Evolutionary conservation across 2,888 invertebrate genomes (phyloP), one percentile per base, ranked within the genome.

Genomic region (Hemaris fuciformis): DNA sequence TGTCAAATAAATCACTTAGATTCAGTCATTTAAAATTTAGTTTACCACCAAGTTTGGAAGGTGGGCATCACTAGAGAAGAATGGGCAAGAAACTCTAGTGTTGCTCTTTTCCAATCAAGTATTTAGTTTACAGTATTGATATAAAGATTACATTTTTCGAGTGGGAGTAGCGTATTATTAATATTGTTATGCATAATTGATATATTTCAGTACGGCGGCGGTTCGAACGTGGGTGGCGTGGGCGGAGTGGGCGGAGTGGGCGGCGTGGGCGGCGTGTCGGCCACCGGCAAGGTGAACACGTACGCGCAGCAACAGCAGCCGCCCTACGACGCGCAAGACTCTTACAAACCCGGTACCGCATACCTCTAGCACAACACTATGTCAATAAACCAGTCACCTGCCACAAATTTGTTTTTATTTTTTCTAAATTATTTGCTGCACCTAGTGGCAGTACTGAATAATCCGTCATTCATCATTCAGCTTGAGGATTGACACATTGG

Each of bases 251-350:
- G 82, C 7, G 86, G 84, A 0, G 82, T 80, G 2, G 83, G 83
- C 1, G 83, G 83, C 13, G 87, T 83, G 27, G 82, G 82, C 6
- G 86, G 84, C 0, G 93, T 75, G 88, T 87, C 73, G 72, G 91
- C 71, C 70, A 90, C 65, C 34, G 89, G 81, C 69, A 91, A 90
- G 74, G 88, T 88, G 59, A 78, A 80, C 62, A 79, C 76, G 18
- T 89, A 89, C 82, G 77, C 85, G 65, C 87, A 84, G 71, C 90
- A 83, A 59, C 81, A 84, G 65, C 88, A 85, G 66, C 88, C 89
- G 63, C 85, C 85, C 42, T 91, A 91, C 78, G 91, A 92, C 70
- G 84, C 83, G 56, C 91, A 88, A 73, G 91, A 92, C 81, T 71
- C 88, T 0, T 92, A 92, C 75, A 91, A 90, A 60, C 78, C 81